Evolutionary conservation across 2,113 vertebrate genomes (phyloP), one percentile per base, ranked within the genome.

Genomic region (Lathamus discolor): DNA sequence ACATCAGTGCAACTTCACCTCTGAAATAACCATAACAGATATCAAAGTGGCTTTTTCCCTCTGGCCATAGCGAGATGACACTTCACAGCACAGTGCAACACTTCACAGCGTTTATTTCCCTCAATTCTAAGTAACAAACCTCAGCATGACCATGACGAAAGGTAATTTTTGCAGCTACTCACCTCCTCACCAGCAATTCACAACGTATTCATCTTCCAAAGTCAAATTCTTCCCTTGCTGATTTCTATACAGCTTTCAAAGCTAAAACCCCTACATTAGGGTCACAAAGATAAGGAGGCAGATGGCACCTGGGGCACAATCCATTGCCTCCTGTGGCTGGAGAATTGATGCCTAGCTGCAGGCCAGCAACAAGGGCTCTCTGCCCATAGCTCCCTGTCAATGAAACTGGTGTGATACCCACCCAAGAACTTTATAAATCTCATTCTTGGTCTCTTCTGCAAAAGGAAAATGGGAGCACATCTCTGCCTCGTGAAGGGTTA

Each of bases 261-360:
- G 54, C 9, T 17, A 79, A 74, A 84, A 22, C 2, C 5, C 13
- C 2, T 13, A 12, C 3, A 6, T n/a, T 46, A 84, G n/a, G 10
- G 17, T 61, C n/a, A 67, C 3, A 2, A 72, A 17, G 25, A 44
- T 1, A 2, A 13, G 37, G 64, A 51, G 49, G n/a, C 0, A 2
- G 37, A 13, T 35, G 37, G 37, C 20, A 16, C 7, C 3, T 28
- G 24, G 13, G n/a, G 39, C 51, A 78, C 5, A 3, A 57, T 18
- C 49, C 33, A 13, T 13, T 54, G 29, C 12, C 6, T 46, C 29
- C 33, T 33, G 6, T 5, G 39, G 59, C 59, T 23, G 83, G 37
- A 57, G 28, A 72, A 59, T 2, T n/a, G 37, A 31, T 2, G 33
- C 25, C 29, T 35, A 39, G 25, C 33, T 13, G 46, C 25, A 28